Evolutionary conservation across 30 jellyfish, hydroid and myxozoan genomes (phyloP).

Genomic region (Hydra vulgaris): DNA sequence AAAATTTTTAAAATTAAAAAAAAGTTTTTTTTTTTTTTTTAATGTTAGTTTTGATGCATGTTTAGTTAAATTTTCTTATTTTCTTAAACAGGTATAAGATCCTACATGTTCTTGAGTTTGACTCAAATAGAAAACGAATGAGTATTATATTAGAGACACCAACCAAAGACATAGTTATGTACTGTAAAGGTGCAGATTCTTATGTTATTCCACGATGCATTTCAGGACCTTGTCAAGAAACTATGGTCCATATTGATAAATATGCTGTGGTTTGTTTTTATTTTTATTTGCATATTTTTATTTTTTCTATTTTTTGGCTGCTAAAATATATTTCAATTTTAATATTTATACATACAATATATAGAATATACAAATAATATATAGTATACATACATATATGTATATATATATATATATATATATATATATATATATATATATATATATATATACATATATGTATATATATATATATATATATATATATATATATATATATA

Average conservation of each 20-base stretch:
- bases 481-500: no score
- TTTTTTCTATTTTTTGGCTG: neutral
- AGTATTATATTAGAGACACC: conserved; percentile 79
- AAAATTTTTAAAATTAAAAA: neutral
- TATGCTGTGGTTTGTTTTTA: conserved; percentile 66
- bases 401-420: no score
- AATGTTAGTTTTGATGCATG: no score
- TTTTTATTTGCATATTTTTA: neutral
- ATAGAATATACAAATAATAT: no score
- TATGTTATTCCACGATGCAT: conserved; percentile 61
- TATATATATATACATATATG: neutral
- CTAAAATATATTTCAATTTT: neutral
- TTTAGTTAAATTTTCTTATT: neutral
- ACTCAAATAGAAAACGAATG: conserved; percentile 92
- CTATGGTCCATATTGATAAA: conserved; percentile 68
- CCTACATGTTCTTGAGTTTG: conserved; percentile 94
- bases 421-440: no score
- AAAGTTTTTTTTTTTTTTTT: neutral
- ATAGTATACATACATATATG: no score
- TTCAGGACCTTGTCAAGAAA: conserved; percentile 70
- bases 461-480: no score
- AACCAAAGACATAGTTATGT: conserved; percentile 46
- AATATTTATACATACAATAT: no score
- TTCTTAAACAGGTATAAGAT: conserved; percentile 39
- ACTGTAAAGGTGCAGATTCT: conserved; percentile 98